Evolutionary conservation across 2,113 vertebrate species (phyloP).

Genomic region (Tringa solitaria): DNA sequence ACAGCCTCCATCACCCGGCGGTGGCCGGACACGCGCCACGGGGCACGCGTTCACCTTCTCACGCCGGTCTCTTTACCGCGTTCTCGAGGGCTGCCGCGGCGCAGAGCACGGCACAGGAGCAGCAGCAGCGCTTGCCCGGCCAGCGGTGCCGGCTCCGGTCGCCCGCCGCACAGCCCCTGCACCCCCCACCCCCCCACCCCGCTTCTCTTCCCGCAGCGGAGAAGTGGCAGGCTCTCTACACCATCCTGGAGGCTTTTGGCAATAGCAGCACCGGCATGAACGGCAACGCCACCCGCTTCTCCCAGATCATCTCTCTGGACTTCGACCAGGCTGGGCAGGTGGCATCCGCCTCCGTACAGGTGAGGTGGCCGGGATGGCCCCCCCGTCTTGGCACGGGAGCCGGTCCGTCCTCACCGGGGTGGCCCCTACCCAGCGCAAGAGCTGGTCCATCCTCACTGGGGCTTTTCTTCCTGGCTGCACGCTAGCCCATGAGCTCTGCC

Average conservation of each 20-base stretch:
- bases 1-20: fast-evolving
- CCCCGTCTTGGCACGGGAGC: neutral
- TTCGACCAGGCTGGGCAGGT: constrained; percentile 97
- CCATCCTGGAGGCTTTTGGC: constrained; percentile 94
- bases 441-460: fast-evolving
- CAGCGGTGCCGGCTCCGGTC: neutral
- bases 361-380: constrained; percentile 44
- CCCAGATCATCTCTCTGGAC: constrained; percentile 94
- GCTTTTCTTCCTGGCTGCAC: fast-evolving
- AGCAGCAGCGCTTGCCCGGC: neutral
- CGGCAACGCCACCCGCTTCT: constrained; percentile 90
- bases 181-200: neutral
- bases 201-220: constrained; percentile 79
- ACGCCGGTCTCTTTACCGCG: fast-evolving
- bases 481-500: fast-evolving
- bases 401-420: neutral
- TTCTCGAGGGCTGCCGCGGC: neutral
- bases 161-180: neutral
- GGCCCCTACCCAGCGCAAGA: neutral
- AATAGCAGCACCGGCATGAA: constrained; percentile 91
- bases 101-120: neutral
- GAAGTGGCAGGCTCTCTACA: constrained; percentile 97
- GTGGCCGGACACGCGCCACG: fast-evolving
- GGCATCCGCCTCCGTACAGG: constrained; percentile 95
- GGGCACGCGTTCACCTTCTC: neutral